Base-by-base conservation (phyloP, 2,797 vertebrate genomes). In the Pangasius mekongensis region DNA sequence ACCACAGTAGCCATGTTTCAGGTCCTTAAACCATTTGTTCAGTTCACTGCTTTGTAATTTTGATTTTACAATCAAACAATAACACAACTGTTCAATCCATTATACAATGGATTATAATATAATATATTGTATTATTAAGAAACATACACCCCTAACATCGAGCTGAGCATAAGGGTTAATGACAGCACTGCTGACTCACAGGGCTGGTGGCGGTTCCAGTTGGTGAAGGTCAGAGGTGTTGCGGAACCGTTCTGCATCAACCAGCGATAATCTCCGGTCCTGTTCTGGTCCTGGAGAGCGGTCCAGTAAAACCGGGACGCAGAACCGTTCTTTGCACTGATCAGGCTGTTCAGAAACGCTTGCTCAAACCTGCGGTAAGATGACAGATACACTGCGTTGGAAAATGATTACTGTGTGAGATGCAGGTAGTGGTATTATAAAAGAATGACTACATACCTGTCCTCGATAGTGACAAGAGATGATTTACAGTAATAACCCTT, bases 171-270 rank as follows among this genome's bases (percentile, higher is more conserved):
- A 30, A 73, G 36, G 71, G 7, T 30, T 54, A 9, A 54, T 33
- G 76, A 78, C n/a, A 20, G 14, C 27, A 52, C 16, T 30, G 30
- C 58, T 27, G 56, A 30, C 86, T 87, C 92, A 99, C 98, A 95
- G 92, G 98, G 98, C 88, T 99, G 97, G 89, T 97, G 94, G 89
- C 94, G 95, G 92, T 97, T 97, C 98, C 98, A 99, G 95, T 99
- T 97, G 73, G 97, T 96, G 94, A 96, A 99, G 81, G 91, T 95
- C 49, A 98, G 91, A 0, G 95, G 95, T 78, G 0, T 87, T 10
- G 91, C 86, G 20, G 90, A 93, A 87, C 90, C 93, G 0, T 92
- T 95, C 76, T 91, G 56, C 2, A 90, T 91, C 76, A 96, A 92
- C 98, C 98, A 99, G 3, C 89, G 92, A 91, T 99, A 99, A 91